These are phyloP conservation scores for Podocnemis expansa DNA, from an alignment of 2,113 vertebrate genomes.

Conservation along the genomic window DNA sequence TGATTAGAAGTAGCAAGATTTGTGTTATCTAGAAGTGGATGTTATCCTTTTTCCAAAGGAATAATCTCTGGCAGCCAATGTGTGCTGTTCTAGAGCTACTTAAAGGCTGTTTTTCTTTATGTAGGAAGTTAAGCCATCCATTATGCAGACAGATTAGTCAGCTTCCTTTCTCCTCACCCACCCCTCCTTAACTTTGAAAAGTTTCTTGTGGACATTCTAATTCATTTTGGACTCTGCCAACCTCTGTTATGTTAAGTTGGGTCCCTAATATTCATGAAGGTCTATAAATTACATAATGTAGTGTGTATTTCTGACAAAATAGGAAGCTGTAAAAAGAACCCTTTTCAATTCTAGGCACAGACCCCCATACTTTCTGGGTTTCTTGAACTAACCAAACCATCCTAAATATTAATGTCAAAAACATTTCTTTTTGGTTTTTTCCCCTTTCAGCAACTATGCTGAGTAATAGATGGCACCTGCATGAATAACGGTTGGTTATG, in stretches of 20 bases:
- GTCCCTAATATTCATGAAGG: not conserved
- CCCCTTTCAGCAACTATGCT: not conserved
- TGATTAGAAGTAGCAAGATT: not conserved
- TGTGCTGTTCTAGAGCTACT: not conserved
- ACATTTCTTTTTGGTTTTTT: too few relatives aligned
- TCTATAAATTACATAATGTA: not conserved
- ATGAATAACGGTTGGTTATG: too few relatives aligned
- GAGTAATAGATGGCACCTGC: not conserved
- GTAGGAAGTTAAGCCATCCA: not conserved
- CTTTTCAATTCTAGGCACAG: not conserved
- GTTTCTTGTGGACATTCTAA: not conserved
- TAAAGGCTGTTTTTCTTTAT: not conserved
- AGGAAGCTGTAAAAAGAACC: not conserved
- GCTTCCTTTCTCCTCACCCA: not conserved
- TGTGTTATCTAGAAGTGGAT: not conserved
- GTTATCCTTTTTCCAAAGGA: not conserved
- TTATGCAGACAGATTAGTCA: not conserved
- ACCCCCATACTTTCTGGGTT: not conserved
- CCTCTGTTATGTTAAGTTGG: not conserved
- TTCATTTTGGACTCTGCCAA: not conserved
- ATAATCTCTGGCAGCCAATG: not conserved
- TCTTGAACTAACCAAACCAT: not conserved
- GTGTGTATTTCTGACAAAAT: not conserved
- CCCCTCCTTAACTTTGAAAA: not conserved
- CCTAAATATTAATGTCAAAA: not conserved